These are phyloP conservation scores for Cryptocheilus praepositus DNA, from an alignment of 2,888 invertebrate species.

Conservation along the genomic window DNA sequence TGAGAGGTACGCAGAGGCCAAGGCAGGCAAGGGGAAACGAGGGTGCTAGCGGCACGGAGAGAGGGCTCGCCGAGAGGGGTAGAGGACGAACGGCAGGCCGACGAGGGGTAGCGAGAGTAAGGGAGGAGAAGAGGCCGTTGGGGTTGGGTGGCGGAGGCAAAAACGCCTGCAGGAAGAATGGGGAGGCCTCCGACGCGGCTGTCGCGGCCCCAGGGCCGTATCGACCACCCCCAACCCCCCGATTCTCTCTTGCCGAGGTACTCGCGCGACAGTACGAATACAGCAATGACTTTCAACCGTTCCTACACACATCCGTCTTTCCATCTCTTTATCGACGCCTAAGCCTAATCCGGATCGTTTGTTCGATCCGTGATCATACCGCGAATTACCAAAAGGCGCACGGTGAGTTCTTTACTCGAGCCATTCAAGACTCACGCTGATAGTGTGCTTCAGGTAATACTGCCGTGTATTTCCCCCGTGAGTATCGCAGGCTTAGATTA, in stretches of 20 bases:
- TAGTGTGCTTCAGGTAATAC: too few relatives aligned
- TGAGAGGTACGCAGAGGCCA: background rate
- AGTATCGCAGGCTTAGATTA: too few relatives aligned
- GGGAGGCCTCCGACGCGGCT: slow-evolving; percentile 68
- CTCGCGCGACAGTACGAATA: slow-evolving; percentile 50
- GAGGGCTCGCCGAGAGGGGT: slow-evolving; percentile 10
- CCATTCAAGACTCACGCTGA: too few relatives aligned
- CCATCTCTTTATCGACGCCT: too few relatives aligned
- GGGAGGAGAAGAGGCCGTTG: slow-evolving; percentile 16
- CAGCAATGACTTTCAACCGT: slow-evolving; percentile 58
- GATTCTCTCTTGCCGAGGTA: slow-evolving; percentile 40
- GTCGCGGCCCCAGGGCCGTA: slow-evolving; percentile 70
- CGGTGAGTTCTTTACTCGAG: too few relatives aligned
- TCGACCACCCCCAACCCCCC: slow-evolving; percentile 67
- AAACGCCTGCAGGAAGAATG: slow-evolving; percentile 71
- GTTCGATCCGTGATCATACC: too few relatives aligned
- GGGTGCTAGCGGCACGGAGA: slow-evolving; percentile 21
- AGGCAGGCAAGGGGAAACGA: slow-evolving; percentile 29
- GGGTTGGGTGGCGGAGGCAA: slow-evolving; percentile 51
- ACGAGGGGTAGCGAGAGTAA: slow-evolving; percentile 7
- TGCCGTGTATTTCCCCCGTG: too few relatives aligned
- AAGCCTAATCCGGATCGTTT: too few relatives aligned
- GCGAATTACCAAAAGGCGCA: too few relatives aligned
- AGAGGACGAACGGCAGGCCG: slow-evolving; percentile 22
- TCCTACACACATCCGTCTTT: slow-evolving; percentile 36